These are phyloP conservation scores for Aphidius gifuensis DNA, from an alignment of 1,140 invertebrate genomes.

Conservation along the genomic window DNA sequence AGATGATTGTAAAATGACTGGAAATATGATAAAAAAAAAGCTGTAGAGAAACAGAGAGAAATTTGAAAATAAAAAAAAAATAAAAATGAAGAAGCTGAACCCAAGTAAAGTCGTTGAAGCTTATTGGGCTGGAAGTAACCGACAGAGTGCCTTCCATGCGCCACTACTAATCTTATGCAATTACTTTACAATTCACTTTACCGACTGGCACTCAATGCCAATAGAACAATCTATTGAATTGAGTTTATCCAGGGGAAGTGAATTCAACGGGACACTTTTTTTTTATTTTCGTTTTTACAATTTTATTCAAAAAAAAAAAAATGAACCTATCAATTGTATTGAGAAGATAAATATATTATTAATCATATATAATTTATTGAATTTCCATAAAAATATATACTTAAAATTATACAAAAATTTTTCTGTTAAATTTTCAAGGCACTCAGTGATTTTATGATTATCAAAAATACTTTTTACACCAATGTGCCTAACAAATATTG, in stretches of 20 bases:
- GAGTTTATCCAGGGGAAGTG: conserved; percentile 38
- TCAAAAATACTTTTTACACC: too few species aligned
- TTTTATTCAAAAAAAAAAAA: not conserved
- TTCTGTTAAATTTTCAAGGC: too few species aligned
- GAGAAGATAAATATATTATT: too few species aligned
- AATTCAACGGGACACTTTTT: conserved; percentile 3
- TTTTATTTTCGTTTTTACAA: not conserved
- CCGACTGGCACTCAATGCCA: conserved; percentile 48
- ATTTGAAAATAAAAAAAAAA: conserved; percentile 16
- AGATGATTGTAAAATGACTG: conserved; percentile 7
- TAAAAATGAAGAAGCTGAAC: conserved; percentile 37
- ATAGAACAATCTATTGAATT: conserved; percentile 49
- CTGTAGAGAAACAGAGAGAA: not conserved
- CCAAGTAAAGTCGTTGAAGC: conserved; percentile 55
- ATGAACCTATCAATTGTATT: too few species aligned
- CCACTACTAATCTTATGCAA: conserved; percentile 55
- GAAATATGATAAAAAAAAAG: conserved; percentile 9
- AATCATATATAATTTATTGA: too few species aligned
- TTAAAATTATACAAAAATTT: too few species aligned
- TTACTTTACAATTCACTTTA: conserved; percentile 57
- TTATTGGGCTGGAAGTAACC: conserved; percentile 55
- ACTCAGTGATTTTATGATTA: too few species aligned
- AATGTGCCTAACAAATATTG: not conserved
- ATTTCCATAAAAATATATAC: too few species aligned
- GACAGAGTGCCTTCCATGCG: conserved; percentile 51